A percentile compares a stretch with the other conserved stretches of the same genome.
These are phyloP conservation scores for Manduca sexta DNA, from an alignment of 1,140 invertebrate species.

Conservation along the genomic window DNA sequence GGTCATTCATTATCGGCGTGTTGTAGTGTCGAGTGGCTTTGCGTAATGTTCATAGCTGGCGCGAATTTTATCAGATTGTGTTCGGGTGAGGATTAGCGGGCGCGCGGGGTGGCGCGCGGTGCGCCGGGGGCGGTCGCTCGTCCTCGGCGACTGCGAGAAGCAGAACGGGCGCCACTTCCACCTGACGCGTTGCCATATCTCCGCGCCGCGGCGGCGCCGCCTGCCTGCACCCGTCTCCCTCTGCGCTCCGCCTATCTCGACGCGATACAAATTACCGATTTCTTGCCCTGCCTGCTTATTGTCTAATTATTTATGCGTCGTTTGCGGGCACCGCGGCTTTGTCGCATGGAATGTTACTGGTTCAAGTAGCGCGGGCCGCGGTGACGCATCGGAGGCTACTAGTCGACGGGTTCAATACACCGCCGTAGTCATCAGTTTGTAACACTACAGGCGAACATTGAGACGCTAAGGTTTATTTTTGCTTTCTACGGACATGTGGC, in stretches of 20 bases:
- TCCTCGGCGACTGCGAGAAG: slow-evolving; percentile 73
- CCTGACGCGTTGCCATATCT: slow-evolving; percentile 71
- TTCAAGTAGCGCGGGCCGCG: slow-evolving; percentile 37
- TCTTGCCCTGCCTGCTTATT: slow-evolving; percentile 66
- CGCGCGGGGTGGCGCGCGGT: slow-evolving; percentile 24
- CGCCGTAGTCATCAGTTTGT: slow-evolving; percentile 11
- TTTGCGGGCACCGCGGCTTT: slow-evolving; percentile 55
- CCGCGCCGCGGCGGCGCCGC: slow-evolving; percentile 53
- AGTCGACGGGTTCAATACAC: slow-evolving; percentile 65
- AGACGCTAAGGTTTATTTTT: slow-evolving; percentile 1
- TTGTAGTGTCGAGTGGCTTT: slow-evolving; percentile 65
- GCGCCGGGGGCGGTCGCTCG: slow-evolving; percentile 66
- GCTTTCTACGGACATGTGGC: neutral
- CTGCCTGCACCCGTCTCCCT: slow-evolving; percentile 55
- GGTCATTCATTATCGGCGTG: slow-evolving; percentile 66
- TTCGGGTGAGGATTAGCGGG: slow-evolving; percentile 67
- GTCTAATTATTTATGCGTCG: slow-evolving; percentile 68
- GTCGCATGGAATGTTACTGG: slow-evolving; percentile 51
- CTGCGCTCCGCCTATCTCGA: slow-evolving; percentile 57
- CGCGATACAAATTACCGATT: slow-evolving; percentile 63
- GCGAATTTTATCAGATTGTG: slow-evolving; percentile 72
- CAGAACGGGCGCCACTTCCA: slow-evolving; percentile 67
- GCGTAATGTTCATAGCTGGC: slow-evolving; percentile 70
- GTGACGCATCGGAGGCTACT: slow-evolving; percentile 55
- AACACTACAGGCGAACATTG: neutral